Evolutionary conservation across 2,888 invertebrate species (phyloP), one percentile per base, ranked within the genome.

Genomic region (Scaptomyza flava): DNA sequence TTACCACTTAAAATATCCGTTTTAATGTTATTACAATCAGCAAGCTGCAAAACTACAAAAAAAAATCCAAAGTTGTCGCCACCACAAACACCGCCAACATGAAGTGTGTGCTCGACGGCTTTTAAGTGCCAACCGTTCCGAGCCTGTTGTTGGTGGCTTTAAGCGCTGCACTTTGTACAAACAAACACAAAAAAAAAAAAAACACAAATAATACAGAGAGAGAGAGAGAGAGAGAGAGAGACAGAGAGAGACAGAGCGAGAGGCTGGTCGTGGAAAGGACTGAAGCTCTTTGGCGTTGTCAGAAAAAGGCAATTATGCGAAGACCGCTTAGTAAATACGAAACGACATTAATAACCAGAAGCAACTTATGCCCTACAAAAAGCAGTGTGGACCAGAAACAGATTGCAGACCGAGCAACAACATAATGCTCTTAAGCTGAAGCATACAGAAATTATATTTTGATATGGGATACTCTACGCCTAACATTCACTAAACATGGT

Each of bases 321-420:
- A 53, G 78, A 77, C 72, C 81, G 83, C 86, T 70, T 78, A 77
- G 77, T 86, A 81, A 81, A 86, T 81, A 86, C 70, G 75, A 83
- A 83, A 83, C 74, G 78, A 83, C 87, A 83, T 80, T 83, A 81
- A 80, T 86, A 78, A 68, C 81, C 83, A 63, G 70, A 76, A 77
- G 64, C 60, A 71, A 56, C 45, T 38, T 45, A 61, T 56, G 56
- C 58, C 53, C 54, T 42, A 43, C 46, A 53, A 3, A 30, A n/a
- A 12, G 5, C 34, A 36, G n/a, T n/a, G n/a, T n/a, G n/a, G n/a
- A n/a, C n/a, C n/a, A n/a, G 17, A 31, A 47, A 7, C 30, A 30
- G 11, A 47, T 31, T 31, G 27, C 27, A 11, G 30, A 11, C 14
- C 8, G 17, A 7, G 41, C 30, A 47, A 31, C 30, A 47, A 31